These are phyloP conservation scores for Dolichotis patagonum DNA, from an alignment of 2,113 vertebrate genomes.

Conservation along the genomic window DNA sequence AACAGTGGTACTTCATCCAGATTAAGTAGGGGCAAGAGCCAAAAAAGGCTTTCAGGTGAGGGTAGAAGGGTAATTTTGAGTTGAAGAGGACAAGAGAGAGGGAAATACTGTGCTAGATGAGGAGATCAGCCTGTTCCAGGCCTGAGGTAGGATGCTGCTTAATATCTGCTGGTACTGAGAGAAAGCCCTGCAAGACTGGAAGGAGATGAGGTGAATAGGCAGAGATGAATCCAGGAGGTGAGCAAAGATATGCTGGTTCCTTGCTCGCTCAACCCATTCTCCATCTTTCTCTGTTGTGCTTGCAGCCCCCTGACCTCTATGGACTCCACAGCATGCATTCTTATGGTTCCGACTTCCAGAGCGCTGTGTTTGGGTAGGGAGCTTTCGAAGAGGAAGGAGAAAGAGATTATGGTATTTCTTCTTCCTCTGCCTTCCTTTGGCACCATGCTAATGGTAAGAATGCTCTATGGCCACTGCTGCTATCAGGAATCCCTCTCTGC, in stretches of 20 bases:
- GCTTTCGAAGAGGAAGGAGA: background rate
- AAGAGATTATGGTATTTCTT: background rate
- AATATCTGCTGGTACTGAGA: background rate
- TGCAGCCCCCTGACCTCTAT: background rate
- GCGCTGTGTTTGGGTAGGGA: background rate
- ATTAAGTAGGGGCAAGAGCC: background rate
- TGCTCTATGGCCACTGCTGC: background rate
- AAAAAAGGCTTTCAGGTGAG: slow-evolving; percentile 20
- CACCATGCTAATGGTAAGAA: background rate
- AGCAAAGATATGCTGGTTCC: background rate
- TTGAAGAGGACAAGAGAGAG: background rate
- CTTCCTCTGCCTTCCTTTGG: background rate
- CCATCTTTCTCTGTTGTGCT: background rate
- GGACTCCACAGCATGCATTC: background rate
- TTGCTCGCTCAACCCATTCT: background rate
- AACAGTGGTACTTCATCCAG: background rate
- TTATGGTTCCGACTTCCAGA: background rate
- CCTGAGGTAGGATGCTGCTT: background rate
- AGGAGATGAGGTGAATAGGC: background rate
- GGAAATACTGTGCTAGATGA: background rate
- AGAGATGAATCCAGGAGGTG: background rate
- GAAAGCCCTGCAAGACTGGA: background rate
- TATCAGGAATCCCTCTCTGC: background rate
- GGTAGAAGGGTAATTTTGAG: background rate
- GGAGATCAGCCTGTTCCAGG: background rate